A percentile compares a stretch with the other conserved stretches of the same genome.
phyloP scores from a whole-genome alignment of 2,113 vertebrate genomes.

The Gallinago paraguaiae region DNA sequence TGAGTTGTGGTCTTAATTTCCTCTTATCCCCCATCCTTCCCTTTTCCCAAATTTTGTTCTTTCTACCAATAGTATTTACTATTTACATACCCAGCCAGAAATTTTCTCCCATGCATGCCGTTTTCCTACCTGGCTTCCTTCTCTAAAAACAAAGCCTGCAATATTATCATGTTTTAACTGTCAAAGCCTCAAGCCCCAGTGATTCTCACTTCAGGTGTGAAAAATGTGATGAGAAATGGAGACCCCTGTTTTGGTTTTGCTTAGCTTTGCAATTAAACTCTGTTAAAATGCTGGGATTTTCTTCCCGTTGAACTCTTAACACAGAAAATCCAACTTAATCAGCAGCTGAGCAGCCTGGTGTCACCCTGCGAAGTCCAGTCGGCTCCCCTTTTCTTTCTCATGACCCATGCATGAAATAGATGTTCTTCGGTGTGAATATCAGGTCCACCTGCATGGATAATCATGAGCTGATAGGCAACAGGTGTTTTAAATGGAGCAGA shows the following conservation, averaged over 20 bases:
- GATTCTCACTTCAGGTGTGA: background rate
- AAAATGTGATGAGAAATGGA: background rate
- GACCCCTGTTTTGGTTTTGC: background rate
- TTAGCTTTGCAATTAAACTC: background rate
- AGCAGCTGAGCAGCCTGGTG: background rate
- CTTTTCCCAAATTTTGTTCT: background rate
- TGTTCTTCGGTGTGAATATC: background rate
- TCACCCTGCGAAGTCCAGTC: background rate
- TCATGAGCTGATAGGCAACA: background rate
- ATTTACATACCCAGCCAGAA: background rate
- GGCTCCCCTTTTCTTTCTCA: background rate
- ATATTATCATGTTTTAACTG: background rate
- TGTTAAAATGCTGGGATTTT: background rate
- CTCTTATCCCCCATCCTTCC: background rate
- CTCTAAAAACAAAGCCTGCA: background rate
- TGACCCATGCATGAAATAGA: background rate
- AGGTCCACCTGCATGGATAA: background rate
- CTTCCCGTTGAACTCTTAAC: background rate
- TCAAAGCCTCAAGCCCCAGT: background rate
- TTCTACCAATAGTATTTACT: background rate
- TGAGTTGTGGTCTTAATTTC: background rate
- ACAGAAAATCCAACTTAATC: background rate
- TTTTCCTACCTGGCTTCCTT: background rate
- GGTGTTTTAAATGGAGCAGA: accelerated
- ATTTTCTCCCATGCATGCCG: background rate